Evolutionary conservation across 2,888 invertebrate species (phyloP).

Genomic region (Erynnis tages): DNA sequence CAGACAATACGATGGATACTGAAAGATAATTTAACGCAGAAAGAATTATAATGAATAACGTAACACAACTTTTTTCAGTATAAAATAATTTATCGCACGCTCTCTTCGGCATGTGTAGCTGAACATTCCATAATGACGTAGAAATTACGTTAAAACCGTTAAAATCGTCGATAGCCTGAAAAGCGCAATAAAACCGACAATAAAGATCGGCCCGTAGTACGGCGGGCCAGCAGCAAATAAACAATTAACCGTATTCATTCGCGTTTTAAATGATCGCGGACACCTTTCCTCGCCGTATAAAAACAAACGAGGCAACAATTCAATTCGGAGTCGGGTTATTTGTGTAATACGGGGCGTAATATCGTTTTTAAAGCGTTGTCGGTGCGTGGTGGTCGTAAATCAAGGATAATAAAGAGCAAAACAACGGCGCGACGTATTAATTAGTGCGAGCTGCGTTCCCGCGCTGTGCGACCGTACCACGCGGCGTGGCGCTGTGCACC

Average conservation of each 20-base stretch:
- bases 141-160: conserved; percentile 22
- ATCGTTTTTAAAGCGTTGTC: conserved; percentile 60
- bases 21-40: no score
- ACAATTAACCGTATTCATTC: conserved; percentile 29
- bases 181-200: conserved; percentile 25
- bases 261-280: conserved; percentile 34
- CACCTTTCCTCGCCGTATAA: conserved; percentile 54
- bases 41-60: not conserved
- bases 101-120: not conserved
- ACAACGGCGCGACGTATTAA: conserved; percentile 64
- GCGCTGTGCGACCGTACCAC: not conserved
- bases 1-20: no score
- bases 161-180: conserved; percentile 23
- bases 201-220: conserved; percentile 15
- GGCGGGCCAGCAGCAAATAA: conserved; percentile 23
- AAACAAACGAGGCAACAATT: conserved; percentile 64
- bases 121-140: conserved; percentile 13
- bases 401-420: conserved; percentile 70
- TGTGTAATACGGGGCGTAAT: conserved; percentile 60
- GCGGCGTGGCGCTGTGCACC: not conserved
- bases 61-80: no score
- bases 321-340: conserved; percentile 63
- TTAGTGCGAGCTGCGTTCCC: conserved; percentile 43
- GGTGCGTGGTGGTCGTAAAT: conserved; percentile 56
- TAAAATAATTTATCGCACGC: no score